Conservation (phyloP, 2,113 vertebrate species). For the Tinamus guttatus region DNA sequence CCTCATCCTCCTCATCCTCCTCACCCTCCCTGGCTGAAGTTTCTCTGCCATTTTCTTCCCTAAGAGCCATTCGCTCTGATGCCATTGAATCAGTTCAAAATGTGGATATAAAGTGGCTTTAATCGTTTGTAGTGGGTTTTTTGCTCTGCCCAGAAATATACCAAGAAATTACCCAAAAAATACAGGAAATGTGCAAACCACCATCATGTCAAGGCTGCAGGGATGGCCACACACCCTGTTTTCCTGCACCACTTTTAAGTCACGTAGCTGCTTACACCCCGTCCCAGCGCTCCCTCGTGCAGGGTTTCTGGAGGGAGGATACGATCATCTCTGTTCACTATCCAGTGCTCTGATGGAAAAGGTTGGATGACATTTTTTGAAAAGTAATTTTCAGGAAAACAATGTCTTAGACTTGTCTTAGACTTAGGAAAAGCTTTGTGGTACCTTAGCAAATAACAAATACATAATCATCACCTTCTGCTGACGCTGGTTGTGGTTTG, state of each 20-base stretch:
- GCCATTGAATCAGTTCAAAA: background rate
- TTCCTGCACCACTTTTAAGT: too few species aligned
- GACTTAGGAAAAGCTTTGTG: background rate
- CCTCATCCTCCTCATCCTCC: background rate
- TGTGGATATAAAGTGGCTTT: background rate
- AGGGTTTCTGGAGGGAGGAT: background rate
- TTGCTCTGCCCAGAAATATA: background rate
- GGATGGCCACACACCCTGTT: background rate
- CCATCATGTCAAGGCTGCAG: too few species aligned
- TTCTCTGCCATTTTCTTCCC: background rate
- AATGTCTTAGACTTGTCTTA: background rate
- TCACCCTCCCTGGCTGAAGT: background rate
- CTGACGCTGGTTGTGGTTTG: background rate
- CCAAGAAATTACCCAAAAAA: too few species aligned
- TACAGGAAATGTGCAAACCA: background rate
- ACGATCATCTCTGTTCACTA: background rate
- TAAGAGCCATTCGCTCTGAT: background rate
- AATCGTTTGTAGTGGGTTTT: background rate
- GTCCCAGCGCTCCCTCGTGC: background rate
- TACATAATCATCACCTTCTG: background rate
- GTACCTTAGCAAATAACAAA: background rate
- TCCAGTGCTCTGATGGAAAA: background rate
- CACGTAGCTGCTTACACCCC: background rate
- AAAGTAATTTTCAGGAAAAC: too few species aligned
- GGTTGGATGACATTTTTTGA: background rate